Evolutionary conservation across 2,888 invertebrate genomes (phyloP).

Genomic region (Drepanosiphum platanoidis): DNA sequence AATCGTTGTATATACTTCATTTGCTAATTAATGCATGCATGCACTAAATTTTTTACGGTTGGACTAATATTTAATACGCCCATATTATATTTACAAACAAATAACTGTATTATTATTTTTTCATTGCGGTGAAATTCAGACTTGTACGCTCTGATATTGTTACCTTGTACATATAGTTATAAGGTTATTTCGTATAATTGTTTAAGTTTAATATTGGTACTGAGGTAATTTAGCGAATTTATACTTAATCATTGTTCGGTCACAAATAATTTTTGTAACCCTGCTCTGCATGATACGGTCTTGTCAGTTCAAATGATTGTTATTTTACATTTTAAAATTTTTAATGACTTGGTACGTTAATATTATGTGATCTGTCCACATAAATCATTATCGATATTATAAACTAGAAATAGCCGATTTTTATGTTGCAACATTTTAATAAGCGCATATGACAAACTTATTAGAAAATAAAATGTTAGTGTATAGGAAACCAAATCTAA

Average conservation of each 20-base stretch:
- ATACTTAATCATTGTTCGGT: neutral
- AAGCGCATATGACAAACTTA: no score
- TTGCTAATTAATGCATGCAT: slow-evolving; percentile 13
- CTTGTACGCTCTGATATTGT: neutral
- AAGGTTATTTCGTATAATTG: neutral
- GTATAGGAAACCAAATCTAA: no score
- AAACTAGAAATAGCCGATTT: neutral
- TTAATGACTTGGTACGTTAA: no score
- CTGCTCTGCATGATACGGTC: neutral
- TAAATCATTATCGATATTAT: neutral
- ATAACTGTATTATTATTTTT: slow-evolving; percentile 7
- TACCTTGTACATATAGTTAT: neutral
- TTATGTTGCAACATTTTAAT: neutral
- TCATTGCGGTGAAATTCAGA: slow-evolving; percentile 1
- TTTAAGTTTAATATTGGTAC: neutral
- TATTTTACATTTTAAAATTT: neutral
- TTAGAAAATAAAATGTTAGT: no score
- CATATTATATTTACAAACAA: neutral
- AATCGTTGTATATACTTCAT: neutral
- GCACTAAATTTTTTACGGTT: slow-evolving; percentile 4
- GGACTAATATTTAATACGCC: slow-evolving; percentile 1
- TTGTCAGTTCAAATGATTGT: neutral
- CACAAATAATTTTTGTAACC: neutral
- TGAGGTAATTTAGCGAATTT: neutral
- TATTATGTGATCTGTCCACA: no score